These are phyloP conservation scores for Nipponacmea schrenckii DNA, from an alignment of 2,888 invertebrate genomes.

Conservation along the genomic window DNA sequence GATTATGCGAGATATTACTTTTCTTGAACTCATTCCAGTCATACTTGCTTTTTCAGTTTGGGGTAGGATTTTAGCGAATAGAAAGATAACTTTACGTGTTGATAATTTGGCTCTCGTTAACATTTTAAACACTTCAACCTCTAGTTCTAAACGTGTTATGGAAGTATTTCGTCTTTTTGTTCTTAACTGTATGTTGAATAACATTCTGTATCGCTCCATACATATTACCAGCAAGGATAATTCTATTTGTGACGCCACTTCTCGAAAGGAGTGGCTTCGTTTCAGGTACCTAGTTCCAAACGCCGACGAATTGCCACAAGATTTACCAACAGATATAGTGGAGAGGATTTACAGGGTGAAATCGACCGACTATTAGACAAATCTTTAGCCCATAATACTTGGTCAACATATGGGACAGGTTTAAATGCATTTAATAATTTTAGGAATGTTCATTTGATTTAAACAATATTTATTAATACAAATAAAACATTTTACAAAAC, in stretches of 20 bases:
- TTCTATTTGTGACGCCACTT: background rate
- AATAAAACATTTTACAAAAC: too few relatives aligned
- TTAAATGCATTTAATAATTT: background rate
- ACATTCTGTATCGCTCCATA: background rate
- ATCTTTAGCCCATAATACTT: background rate
- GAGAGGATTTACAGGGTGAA: background rate
- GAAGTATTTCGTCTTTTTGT: background rate
- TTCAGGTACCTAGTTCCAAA: background rate
- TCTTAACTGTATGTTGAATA: background rate
- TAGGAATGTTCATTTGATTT: too few relatives aligned
- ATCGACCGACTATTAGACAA: background rate
- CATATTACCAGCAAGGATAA: background rate
- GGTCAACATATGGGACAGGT: background rate
- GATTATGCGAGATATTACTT: slow-evolving; percentile 10
- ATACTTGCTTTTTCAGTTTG: slow-evolving; percentile 9
- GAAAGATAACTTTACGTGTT: slow-evolving; percentile 3
- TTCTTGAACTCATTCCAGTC: slow-evolving; percentile 16
- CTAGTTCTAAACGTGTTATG: slow-evolving; percentile 10
- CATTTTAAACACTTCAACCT: background rate
- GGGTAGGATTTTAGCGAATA: background rate
- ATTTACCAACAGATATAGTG: background rate
- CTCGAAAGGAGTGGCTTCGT: background rate
- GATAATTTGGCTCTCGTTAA: slow-evolving; percentile 15
- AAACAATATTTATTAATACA: too few relatives aligned
- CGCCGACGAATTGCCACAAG: background rate